Evolutionary conservation across 2,888 invertebrate species (phyloP), one percentile per base, ranked within the genome.

Genomic region (Nomada flava): DNA sequence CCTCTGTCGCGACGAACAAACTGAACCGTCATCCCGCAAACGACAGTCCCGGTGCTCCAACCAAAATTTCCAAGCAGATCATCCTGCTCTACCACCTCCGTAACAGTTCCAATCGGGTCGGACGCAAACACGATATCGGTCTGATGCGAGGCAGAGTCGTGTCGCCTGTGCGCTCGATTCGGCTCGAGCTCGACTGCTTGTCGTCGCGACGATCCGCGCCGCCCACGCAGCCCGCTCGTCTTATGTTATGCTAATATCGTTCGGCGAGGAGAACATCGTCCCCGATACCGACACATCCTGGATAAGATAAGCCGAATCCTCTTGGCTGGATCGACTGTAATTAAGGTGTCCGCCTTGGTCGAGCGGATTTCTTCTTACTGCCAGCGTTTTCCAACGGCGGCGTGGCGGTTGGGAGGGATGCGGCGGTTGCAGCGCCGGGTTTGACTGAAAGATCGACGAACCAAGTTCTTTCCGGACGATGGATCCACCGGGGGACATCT

Each of bases 201-300:
- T 86, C 76, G 82, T 76, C 69, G 65, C 62, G 73, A 77, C 67
- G 79, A 70, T 76, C 78, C 60, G 47, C 83, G 64, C 86, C 88
- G 88, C 88, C 88, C 88, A 88, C 88, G 88, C 88, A 69, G 85
- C 70, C 53, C 76, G 78, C 74, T 69, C 68, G 76, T 85, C 88
- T 81, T 88, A 76, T 88, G 88, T 88, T 88, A 88, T 88, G 88
- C 88, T 88, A 88, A 88, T 88, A 88, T 86, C 82, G 74, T 82
- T 36, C 85, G 84, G 60, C 82, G 82, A 72, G 60, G 74, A 57
- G 84, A 81, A 83, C 88, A 87, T 85, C 87, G 85, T 77, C 64
- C 79, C 65, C 80, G 88, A 88, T 88, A 88, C 88, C 73, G 80
- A 69, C 88, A 82, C 79, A 73, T 72, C 64, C 62, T 65, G 86